Evolutionary conservation across 2,797 vertebrate genomes (phyloP).

Genomic region (Sus cebifrons): DNA sequence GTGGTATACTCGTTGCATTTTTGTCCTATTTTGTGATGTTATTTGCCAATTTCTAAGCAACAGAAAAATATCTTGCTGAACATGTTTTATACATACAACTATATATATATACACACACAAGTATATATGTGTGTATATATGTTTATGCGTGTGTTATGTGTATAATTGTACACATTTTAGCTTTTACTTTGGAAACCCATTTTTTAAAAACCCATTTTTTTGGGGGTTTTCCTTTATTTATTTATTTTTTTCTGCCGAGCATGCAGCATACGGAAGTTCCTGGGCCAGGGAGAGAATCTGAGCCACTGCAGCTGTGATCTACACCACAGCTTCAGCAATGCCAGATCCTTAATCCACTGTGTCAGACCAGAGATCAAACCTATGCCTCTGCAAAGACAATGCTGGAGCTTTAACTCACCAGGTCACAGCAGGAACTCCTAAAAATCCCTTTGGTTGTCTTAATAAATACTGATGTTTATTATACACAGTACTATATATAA

Average conservation of each 20-base stretch:
- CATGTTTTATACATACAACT: not conserved
- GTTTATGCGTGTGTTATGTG: not conserved
- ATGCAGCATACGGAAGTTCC: no score
- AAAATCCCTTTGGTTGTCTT: not conserved
- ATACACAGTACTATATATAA: not conserved
- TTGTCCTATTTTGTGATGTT: not conserved
- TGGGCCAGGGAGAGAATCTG: no score
- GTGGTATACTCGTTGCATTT: not conserved
- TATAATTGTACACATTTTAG: not conserved
- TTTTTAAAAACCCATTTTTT: not conserved
- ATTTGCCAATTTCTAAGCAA: not conserved
- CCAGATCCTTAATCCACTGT: no score
- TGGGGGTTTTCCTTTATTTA: no score
- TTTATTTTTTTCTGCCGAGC: no score
- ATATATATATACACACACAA: not conserved
- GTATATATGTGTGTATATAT: not conserved
- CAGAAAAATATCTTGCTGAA: not conserved
- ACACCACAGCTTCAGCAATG: no score
- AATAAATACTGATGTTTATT: not conserved
- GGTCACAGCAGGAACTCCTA: no score
- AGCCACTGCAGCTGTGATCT: no score
- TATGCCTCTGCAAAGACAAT: no score
- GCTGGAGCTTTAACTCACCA: no score
- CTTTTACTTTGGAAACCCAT: constrained; percentile 12
- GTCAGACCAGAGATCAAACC: no score